Evolutionary conservation across 2,888 invertebrate genomes (phyloP).

Genomic region (Desoria tigrina): DNA sequence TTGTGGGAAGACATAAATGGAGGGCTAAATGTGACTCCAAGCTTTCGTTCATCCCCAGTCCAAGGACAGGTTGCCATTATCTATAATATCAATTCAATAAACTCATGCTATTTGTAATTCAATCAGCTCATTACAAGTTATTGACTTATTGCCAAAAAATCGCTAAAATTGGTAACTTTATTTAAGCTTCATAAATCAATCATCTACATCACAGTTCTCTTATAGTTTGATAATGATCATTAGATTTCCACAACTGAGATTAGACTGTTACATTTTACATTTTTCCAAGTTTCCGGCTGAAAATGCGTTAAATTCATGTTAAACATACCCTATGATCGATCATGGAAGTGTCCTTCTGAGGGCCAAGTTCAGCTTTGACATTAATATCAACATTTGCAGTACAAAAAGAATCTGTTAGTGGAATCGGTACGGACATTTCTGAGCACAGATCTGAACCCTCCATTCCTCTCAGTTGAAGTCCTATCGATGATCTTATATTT

Average conservation of each 20-base stretch:
- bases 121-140: conserved; percentile 24
- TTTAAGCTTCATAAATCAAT: neutral
- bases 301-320: too few species aligned
- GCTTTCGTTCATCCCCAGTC: conserved; percentile 71
- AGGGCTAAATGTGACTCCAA: conserved; percentile 76
- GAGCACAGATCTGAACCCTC: conserved; percentile 58
- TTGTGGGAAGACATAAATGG: conserved; percentile 79
- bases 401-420: conserved; percentile 68
- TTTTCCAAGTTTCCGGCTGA: too few species aligned
- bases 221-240: too few species aligned
- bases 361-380: conserved; percentile 73
- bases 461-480: conserved; percentile 63
- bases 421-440: conserved; percentile 63
- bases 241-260: too few species aligned
- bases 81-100: conserved; percentile 55
- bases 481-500: conserved; percentile 68
- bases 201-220: too few species aligned
- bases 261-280: too few species aligned
- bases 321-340: conserved; percentile 69
- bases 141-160: too few species aligned
- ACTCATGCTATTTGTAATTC: conserved; percentile 11
- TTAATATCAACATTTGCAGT: conserved; percentile 66
- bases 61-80: conserved; percentile 79
- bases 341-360: conserved; percentile 68
- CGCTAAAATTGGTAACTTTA: conserved; percentile 9